Evolutionary conservation across 2,888 invertebrate genomes (phyloP), one percentile per base, ranked within the genome.

Genomic region (Idaea straminata): DNA sequence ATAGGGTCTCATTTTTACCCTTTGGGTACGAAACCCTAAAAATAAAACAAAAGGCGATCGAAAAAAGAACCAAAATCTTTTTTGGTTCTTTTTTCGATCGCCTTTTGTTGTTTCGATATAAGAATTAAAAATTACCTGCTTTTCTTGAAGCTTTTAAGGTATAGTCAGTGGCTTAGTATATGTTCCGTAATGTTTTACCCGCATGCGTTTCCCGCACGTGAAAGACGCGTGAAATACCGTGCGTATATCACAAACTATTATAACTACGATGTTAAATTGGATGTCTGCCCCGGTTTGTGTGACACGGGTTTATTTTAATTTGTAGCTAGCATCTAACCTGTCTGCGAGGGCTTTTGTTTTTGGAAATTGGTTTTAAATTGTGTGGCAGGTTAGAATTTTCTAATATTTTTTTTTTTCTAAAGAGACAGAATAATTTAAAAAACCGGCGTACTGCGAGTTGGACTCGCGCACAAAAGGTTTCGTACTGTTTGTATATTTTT

Each of bases 251-350:
- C 36, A 47, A 47, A 47, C 5, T 47, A 47, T 10, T 0, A 34
- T 59, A 59, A 34, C 59, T 34, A 66, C 64, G 66, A 64, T 60
- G 75, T 80, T 79, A 87, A 88, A 88, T 88, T 88, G 85, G 84
- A 86, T 87, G 86, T 86, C 87, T 83, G 80, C 72, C 77, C 77
- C 77, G 80, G 77, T 80, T 82, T 81, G 79, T 77, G 80, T 84
- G 85, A 85, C 82, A 73, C 66, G 79, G 80, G 81, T 77, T 81
- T 74, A 81, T 85, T 84, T 84, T 83, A 83, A 84, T 83, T 82
- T 78, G 72, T 72, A 76, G 70, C 47, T 6, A 47, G 47, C 47
- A 47, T 7, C 47, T 5, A 47, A 47, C 47, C 47, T 47, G 79
- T 74, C 62, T 72, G 67, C 38, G 59, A 62, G 61, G 66, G 36